Base-by-base conservation (phyloP, 2,888 invertebrate species). In the Abscondita cerata region DNA sequence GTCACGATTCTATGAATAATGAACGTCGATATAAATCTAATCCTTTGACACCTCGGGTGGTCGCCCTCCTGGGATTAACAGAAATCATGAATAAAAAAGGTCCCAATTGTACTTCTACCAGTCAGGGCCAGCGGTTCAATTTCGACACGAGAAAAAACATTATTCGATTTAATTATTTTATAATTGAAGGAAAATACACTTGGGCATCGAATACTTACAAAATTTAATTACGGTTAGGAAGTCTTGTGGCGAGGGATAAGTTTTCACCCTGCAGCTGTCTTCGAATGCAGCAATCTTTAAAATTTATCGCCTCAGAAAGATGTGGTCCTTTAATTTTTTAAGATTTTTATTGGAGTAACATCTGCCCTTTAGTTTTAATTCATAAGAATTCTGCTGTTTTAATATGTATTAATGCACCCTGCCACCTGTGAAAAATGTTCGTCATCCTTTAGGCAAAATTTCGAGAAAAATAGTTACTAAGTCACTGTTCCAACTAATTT, bases 11-110 rank as follows among this genome's bases (percentile, higher is more conserved):
- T 51, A 47, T 59, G 59, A 55, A 59, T 52, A 63, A 63, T 59
- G 62, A 55, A 41, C 19, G 51, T 20, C 52, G 46, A 54, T 38
- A 59, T 59, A 51, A 56, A 55, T 60, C 50, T 19, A 52, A 64
- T 60, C 53, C 53, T 53, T 57, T 59, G 57, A 57, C 64, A 64
- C 64, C 57, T 64, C 64, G 60, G 64, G 64, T 60, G 64, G 64
- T 64, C 64, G 48, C 44, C 46, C 56, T 50, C 60, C 56, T 51
- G 57, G 40, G 40, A 34, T 34, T 41, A 18, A 18, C 25, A 55
- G 40, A 46, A 36, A 33, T 46, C 20, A 36, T 33, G 38, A 53
- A 53, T 20, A 15, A 58, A 53, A 62, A 48, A 18, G 25, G 6
- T 6, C 25, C 25, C 25, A 6, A 25, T 25, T 25, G 25, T 25